These are phyloP conservation scores for Homarus gammarus DNA, from an alignment of 2,888 invertebrate genomes.

Conservation along the genomic window DNA sequence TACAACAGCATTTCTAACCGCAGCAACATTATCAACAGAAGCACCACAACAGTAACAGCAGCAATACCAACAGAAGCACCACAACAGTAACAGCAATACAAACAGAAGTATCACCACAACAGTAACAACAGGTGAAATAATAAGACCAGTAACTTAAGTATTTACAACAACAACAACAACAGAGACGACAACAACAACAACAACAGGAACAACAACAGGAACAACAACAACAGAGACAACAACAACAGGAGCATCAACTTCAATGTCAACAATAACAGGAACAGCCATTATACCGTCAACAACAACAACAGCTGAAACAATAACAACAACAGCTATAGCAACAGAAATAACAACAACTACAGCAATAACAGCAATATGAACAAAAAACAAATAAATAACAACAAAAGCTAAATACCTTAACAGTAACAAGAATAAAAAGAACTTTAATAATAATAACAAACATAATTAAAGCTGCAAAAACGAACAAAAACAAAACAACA, in stretches of 20 bases:
- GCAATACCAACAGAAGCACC: too few species aligned
- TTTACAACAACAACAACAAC: background rate
- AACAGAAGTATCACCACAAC: background rate
- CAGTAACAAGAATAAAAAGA: background rate
- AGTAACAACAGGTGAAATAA: background rate
- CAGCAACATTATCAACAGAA: background rate
- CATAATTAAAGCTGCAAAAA: background rate
- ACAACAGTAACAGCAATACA: too few species aligned
- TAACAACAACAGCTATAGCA: background rate
- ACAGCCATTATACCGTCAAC: too few species aligned
- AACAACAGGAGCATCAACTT: background rate
- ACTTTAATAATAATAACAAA: background rate
- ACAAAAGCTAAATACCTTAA: background rate
- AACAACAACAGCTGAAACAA: too few species aligned
- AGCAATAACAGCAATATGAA: background rate
- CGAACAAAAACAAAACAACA: background rate
- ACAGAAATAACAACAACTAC: background rate
- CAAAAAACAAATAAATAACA: background rate
- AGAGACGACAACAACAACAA: background rate
- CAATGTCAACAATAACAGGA: background rate
- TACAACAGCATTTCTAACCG: background rate
- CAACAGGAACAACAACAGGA: background rate
- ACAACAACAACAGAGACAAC: constrained; percentile 1
- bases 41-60: too few species aligned
- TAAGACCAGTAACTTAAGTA: background rate